phyloP scores from a whole-genome alignment of 2,113 vertebrate species.

The Syngnathus scovelli region DNA sequence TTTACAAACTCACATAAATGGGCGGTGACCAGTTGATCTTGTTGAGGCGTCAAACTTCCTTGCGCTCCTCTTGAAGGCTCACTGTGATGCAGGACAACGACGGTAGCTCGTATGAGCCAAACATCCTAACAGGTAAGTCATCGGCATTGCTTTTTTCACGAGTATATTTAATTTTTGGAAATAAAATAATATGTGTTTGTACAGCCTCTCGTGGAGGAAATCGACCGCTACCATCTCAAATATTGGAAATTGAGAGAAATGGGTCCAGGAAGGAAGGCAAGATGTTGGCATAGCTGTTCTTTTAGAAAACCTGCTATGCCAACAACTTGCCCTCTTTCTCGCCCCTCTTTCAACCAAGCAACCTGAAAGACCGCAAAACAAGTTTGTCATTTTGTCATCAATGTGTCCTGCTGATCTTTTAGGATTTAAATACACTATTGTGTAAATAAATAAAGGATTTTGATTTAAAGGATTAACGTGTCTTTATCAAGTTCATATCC shows the following conservation, averaged over 20 bases:
- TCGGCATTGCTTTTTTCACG: too few relatives aligned
- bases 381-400: not conserved
- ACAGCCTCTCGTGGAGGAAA: not conserved
- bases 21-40: too few relatives aligned
- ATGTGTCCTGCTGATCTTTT: not conserved
- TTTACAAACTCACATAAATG: too few relatives aligned
- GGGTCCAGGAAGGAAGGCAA: constrained; percentile 67
- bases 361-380: not conserved
- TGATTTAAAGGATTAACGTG: not conserved
- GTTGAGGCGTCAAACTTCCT: not conserved
- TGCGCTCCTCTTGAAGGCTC: not conserved
- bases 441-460: not conserved
- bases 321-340: constrained; percentile 63
- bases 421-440: too few relatives aligned
- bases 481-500: not conserved
- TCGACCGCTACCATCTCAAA: not conserved
- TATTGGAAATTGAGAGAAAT: not conserved
- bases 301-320: constrained; percentile 61
- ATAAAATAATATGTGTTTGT: not conserved
- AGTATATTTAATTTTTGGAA: too few relatives aligned
- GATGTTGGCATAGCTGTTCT: constrained; percentile 72
- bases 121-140: not conserved
- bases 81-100: not conserved
- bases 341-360: constrained; percentile 30
- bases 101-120: not conserved